Evolutionary conservation across 2,113 vertebrate genomes (phyloP).

Genomic region (Nettapus auritus): DNA sequence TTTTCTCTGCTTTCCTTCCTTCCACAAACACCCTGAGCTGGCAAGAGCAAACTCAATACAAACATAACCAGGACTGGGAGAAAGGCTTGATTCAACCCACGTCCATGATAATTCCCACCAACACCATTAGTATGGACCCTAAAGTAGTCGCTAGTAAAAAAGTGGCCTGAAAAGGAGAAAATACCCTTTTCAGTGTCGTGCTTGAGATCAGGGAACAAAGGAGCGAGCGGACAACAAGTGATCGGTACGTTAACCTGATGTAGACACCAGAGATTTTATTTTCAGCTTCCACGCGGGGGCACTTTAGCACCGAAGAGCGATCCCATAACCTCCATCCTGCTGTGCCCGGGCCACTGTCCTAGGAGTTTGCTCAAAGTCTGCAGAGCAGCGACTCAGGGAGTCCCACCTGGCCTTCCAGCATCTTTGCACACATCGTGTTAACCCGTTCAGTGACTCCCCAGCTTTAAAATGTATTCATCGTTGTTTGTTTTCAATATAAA

Average conservation of each 20-base stretch:
- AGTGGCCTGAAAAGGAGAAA: neutral
- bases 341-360: neutral
- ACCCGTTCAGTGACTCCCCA: neutral
- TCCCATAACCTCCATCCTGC: neutral
- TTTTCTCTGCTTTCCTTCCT: neutral
- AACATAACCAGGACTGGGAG: neutral
- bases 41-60: neutral
- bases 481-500: neutral
- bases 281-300: constrained; percentile 62
- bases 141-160: neutral
- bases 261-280: neutral
- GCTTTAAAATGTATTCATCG: neutral
- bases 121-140: neutral
- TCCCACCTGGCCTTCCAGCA: neutral
- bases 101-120: neutral
- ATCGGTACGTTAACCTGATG: neutral
- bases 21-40: neutral
- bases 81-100: neutral
- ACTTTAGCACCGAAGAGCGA: constrained; percentile 47
- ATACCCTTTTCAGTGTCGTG: rapidly evolving
- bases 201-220: neutral
- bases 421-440: neutral
- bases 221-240: neutral
- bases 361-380: neutral
- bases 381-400: neutral